Conservation (phyloP, 2,797 vertebrate species). For the Propithecus deckenii region DNA sequence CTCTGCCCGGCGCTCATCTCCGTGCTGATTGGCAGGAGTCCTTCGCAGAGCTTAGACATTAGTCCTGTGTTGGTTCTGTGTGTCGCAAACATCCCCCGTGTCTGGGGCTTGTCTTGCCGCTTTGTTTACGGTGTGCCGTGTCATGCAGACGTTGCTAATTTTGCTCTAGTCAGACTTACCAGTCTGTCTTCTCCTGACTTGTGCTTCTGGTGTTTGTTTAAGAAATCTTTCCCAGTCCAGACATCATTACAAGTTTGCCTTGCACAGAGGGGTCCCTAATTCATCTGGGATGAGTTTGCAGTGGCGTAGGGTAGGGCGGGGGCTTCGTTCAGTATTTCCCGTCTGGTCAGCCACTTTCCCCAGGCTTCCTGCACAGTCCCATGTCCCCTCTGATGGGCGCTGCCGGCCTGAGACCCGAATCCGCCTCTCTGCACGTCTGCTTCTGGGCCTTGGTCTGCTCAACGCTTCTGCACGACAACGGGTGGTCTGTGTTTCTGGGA, state of each 20-base stretch:
- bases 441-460: not conserved
- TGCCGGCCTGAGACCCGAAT: accelerated
- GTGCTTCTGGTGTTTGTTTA: not conserved
- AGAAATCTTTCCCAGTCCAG: not conserved
- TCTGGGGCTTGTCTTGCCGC: not conserved
- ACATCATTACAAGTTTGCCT: not conserved
- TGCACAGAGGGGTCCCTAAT: not conserved
- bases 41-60: not conserved
- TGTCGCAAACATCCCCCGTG: not conserved
- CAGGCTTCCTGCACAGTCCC: accelerated
- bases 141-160: not conserved
- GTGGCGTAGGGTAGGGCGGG: not conserved
- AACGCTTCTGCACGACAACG: accelerated
- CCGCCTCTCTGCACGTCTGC: not conserved
- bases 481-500: not conserved
- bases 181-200: not conserved
- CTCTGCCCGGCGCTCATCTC: not conserved
- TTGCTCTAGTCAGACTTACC: not conserved
- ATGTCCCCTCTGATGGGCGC: accelerated
- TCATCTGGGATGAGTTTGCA: accelerated
- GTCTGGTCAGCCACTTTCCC: accelerated
- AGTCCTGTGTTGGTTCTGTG: accelerated
- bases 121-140: not conserved
- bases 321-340: accelerated
- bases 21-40: not conserved